Conservation (phyloP, 2,113 vertebrate genomes). For the Platysternon megacephalum region DNA sequence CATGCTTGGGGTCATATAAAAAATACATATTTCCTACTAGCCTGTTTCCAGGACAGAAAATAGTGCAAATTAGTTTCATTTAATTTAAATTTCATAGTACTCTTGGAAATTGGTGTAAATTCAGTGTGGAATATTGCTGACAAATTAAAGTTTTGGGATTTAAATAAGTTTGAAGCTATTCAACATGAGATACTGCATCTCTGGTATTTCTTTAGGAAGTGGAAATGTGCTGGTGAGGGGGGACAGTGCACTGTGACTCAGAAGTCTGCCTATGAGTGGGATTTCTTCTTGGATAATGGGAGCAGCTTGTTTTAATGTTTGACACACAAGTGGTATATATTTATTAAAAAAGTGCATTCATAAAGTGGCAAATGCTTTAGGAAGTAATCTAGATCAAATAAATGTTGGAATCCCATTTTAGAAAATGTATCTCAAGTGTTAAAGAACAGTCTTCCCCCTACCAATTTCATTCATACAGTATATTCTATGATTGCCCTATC, state of each 20-base stretch:
- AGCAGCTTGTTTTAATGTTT: background rate
- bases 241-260: background rate
- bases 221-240: conserved; percentile 18
- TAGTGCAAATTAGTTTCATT: background rate
- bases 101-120: conserved; percentile 48
- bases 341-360: background rate
- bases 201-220: conserved; percentile 42
- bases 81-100: conserved; percentile 43
- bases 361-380: background rate
- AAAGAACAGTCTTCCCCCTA: background rate
- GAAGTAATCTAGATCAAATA: background rate
- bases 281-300: conserved; percentile 20
- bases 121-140: conserved; percentile 47
- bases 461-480: background rate
- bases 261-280: background rate
- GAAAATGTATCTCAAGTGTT: fast-evolving
- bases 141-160: conserved; percentile 57
- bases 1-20: background rate
- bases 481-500: background rate
- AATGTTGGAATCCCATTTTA: background rate
- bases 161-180: conserved; percentile 49
- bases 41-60: background rate
- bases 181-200: conserved; percentile 15
- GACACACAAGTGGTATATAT: background rate
- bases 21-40: conserved; percentile 19